Evolutionary conservation across 2,113 vertebrate species (phyloP).

Genomic region (Myiopsitta monachus): DNA sequence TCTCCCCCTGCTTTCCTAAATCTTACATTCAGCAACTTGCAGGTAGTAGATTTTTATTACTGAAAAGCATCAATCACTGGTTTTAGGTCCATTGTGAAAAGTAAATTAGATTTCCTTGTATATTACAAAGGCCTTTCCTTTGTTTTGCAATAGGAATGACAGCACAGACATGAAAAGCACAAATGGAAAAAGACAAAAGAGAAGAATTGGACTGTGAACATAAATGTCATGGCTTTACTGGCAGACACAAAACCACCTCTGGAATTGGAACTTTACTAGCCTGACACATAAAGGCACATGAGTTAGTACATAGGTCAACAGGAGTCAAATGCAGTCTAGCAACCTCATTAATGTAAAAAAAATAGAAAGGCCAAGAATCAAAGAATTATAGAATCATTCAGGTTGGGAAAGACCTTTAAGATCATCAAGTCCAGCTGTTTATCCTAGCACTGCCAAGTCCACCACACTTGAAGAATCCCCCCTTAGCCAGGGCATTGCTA

Average conservation of each 20-base stretch:
- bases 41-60: slow-evolving; percentile 57
- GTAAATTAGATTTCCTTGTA: slow-evolving; percentile 39
- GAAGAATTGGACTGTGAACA: neutral
- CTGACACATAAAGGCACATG: neutral
- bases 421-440: neutral
- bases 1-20: slow-evolving; percentile 4
- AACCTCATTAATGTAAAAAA: neutral
- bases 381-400: neutral
- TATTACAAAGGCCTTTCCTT: slow-evolving; percentile 23
- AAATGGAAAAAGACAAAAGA: neutral
- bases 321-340: neutral
- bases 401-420: neutral
- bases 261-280: neutral
- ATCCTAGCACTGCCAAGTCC: neutral
- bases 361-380: neutral
- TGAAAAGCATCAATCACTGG: slow-evolving; percentile 46
- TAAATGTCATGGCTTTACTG: neutral
- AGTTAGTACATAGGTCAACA: neutral
- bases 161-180: neutral
- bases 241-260: neutral
- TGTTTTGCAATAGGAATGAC: slow-evolving; percentile 45
- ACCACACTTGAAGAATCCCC: neutral
- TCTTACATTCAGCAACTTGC: slow-evolving; percentile 12
- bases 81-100: slow-evolving; percentile 47
- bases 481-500: neutral